A percentile compares a stretch with the other conserved stretches of the same genome.
These are phyloP conservation scores for Carpatolechia fugitivella DNA, from an alignment of 2,888 invertebrate species.

Conservation along the genomic window DNA sequence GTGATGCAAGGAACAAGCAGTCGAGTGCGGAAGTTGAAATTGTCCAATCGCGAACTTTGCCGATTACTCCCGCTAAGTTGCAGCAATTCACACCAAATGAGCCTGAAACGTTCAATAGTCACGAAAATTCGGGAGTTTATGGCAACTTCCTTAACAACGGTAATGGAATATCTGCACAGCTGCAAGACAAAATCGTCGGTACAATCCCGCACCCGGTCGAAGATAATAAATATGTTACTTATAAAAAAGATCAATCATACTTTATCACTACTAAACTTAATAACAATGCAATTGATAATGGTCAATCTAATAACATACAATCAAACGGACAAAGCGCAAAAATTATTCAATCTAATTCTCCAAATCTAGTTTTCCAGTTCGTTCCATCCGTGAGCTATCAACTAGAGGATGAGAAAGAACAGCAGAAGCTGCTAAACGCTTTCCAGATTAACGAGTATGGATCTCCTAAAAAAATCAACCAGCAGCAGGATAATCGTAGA, in stretches of 20 bases:
- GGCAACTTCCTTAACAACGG: conserved; percentile 45
- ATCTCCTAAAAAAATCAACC: conserved; percentile 40
- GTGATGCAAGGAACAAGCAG: conserved; percentile 31
- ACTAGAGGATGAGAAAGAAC: conserved; percentile 57
- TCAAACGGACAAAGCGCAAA: conserved; percentile 29
- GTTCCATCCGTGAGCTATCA: conserved; percentile 63
- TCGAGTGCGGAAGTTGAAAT: conserved; percentile 49
- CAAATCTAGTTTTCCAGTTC: conserved; percentile 49
- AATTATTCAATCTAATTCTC: conserved; percentile 31
- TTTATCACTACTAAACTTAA: conserved; percentile 59
- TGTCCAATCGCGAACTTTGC: conserved; percentile 48
- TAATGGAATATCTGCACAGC: conserved; percentile 62
- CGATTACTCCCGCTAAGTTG: conserved; percentile 42
- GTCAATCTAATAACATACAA: conserved; percentile 29
- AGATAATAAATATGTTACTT: conserved; percentile 59
- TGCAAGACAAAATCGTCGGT: conserved; percentile 65
- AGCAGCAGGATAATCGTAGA: conserved; percentile 30
- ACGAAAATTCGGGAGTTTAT: conserved; percentile 40
- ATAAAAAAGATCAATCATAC: conserved; percentile 67
- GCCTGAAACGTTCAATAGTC: conserved; percentile 38
- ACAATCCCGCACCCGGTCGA: conserved; percentile 63
- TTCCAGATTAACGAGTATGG: conserved; percentile 58
- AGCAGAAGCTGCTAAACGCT: conserved; percentile 51
- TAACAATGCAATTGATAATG: conserved; percentile 28
- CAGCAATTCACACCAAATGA: conserved; percentile 42